phyloP scores from a whole-genome alignment of 2,797 vertebrate species.

The Leontocebus nigricollis region DNA sequence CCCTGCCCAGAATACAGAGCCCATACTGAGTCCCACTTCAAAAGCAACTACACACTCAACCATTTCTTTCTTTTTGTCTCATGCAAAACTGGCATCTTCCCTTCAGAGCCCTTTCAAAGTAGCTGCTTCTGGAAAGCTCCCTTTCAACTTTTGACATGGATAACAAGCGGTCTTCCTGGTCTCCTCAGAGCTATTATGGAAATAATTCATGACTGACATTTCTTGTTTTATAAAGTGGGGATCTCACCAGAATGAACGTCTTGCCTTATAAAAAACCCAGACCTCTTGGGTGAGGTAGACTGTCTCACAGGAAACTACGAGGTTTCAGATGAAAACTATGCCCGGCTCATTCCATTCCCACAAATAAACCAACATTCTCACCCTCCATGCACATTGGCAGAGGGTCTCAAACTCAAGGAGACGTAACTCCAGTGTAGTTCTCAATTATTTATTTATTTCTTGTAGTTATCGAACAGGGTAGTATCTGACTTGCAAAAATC shows the following conservation, averaged over 20 bases:
- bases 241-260: neutral
- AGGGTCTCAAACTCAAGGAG: neutral
- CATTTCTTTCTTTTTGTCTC: constrained; percentile 23
- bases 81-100: constrained; percentile 32
- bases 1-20: neutral
- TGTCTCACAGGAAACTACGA: neutral
- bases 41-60: constrained; percentile 50
- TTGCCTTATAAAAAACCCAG: constrained; percentile 15
- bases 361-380: neutral
- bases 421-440: neutral
- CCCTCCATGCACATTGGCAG: neutral
- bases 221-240: neutral
- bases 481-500: neutral
- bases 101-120: constrained; percentile 27
- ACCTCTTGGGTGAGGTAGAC: neutral
- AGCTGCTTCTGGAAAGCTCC: constrained; percentile 44
- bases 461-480: neutral
- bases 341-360: too few species aligned
- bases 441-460: neutral
- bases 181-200: neutral
- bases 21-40: neutral
- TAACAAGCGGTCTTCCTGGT: neutral
- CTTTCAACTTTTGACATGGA: neutral
- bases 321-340: neutral
- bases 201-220: neutral